Percentiles rank a stretch among this genome's conserved stretches.
Evolutionary conservation across 2,113 vertebrate species (phyloP).

Genomic region (Phylloscopus trochilus): DNA sequence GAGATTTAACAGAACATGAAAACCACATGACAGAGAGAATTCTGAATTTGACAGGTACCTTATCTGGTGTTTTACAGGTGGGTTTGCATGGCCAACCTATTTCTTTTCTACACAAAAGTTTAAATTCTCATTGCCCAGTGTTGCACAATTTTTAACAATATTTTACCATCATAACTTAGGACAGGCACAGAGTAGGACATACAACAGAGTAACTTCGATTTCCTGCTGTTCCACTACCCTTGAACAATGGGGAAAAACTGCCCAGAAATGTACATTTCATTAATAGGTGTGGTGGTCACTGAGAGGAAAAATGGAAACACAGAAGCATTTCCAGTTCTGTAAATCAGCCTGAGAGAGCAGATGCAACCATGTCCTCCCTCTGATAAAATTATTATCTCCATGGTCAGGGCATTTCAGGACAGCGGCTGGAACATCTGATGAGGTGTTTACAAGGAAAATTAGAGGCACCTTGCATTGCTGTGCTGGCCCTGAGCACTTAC

Average conservation of each 20-base stretch:
- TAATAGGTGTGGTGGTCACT: conserved; percentile 14
- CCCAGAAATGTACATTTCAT: background rate
- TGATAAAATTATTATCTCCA: conserved; percentile 60
- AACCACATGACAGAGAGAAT: background rate
- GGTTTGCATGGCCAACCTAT: background rate
- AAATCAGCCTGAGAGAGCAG: conserved; percentile 20
- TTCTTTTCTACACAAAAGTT: background rate
- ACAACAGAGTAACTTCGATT: background rate
- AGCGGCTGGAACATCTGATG: conserved; percentile 31
- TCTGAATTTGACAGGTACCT: background rate
- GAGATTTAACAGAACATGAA: background rate
- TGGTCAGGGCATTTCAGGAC: conserved; percentile 16
- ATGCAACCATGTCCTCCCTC: background rate
- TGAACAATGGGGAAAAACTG: background rate
- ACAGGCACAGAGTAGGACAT: background rate
- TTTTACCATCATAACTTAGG: background rate
- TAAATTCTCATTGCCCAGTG: background rate
- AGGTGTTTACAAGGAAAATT: conserved; percentile 25
- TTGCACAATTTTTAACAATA: background rate
- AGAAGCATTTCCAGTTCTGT: conserved; percentile 34
- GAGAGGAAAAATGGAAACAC: conserved; percentile 19
- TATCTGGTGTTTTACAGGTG: background rate
- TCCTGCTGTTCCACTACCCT: background rate
- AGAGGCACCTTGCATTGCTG: background rate
- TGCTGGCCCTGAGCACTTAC: background rate